Conservation (phyloP, 2,888 invertebrate genomes). For the Prostheceraeus crozeri region DNA sequence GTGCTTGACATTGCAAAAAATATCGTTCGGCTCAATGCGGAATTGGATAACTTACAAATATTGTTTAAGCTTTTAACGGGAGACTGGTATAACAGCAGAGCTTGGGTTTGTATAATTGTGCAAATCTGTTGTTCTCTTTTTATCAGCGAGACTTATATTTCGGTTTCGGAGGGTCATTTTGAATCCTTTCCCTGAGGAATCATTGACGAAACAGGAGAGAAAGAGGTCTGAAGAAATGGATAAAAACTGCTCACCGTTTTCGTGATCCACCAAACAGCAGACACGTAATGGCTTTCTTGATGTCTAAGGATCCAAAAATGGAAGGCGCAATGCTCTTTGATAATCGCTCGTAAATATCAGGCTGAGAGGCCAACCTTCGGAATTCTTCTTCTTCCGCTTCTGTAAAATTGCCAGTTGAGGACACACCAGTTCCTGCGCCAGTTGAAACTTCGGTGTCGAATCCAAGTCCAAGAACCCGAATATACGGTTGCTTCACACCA, state of each 20-base stretch:
- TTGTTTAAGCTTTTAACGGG: too few relatives aligned
- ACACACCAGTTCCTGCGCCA: constrained; percentile 39
- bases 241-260: constrained; percentile 48
- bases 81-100: too few relatives aligned
- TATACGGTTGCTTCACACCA: constrained; percentile 85
- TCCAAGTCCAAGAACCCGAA: constrained; percentile 83
- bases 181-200: too few relatives aligned
- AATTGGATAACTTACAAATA: too few relatives aligned
- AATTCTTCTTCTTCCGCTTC: constrained; percentile 73
- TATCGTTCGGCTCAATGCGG: too few relatives aligned
- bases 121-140: too few relatives aligned
- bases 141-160: too few relatives aligned
- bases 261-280: constrained; percentile 79
- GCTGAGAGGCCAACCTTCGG: constrained; percentile 71
- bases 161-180: too few relatives aligned
- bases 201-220: too few relatives aligned
- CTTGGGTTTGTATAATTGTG: too few relatives aligned
- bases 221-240: too few relatives aligned
- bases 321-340: constrained; percentile 88
- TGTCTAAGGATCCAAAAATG: constrained; percentile 83
- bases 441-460: constrained; percentile 65
- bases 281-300: constrained; percentile 91
- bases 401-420: constrained; percentile 45
- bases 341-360: constrained; percentile 79
- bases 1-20: too few relatives aligned